These are phyloP conservation scores for Chionodraco myersi DNA, from an alignment of 2,113 vertebrate genomes.

Conservation along the genomic window DNA sequence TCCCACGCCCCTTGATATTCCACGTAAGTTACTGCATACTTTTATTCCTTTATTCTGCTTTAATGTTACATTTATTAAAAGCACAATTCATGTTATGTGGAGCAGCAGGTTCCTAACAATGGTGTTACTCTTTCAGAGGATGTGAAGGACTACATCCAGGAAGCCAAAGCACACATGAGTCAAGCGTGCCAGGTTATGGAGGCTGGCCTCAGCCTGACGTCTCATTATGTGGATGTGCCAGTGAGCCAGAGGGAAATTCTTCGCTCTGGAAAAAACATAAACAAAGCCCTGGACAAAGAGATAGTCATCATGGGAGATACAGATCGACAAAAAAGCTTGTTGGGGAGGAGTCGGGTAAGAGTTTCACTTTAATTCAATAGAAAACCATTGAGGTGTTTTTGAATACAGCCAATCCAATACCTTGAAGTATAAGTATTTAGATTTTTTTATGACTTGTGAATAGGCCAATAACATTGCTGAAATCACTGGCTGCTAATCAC, in stretches of 20 bases:
- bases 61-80: background rate
- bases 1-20: slow-evolving; percentile 33
- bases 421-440: background rate
- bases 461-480: background rate
- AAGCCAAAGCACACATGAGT: slow-evolving; percentile 78
- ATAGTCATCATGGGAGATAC: slow-evolving; percentile 80
- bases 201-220: slow-evolving; percentile 68
- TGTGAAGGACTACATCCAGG: slow-evolving; percentile 80
- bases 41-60: background rate
- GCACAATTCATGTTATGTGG: background rate
- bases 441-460: background rate
- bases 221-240: slow-evolving; percentile 83
- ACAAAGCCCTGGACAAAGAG: slow-evolving; percentile 87
- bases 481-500: background rate
- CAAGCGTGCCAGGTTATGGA: slow-evolving; percentile 71
- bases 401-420: background rate
- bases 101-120: background rate
- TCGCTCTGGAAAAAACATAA: slow-evolving; percentile 77
- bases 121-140: slow-evolving; percentile 75
- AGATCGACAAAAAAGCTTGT: slow-evolving; percentile 73
- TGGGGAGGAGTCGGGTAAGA: slow-evolving; percentile 74
- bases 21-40: slow-evolving; percentile 46
- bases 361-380: background rate
- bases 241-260: slow-evolving; percentile 82
- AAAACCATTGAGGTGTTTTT: background rate